phyloP scores from a whole-genome alignment of 2,113 vertebrate species.

The Carassius carassius region DNA sequence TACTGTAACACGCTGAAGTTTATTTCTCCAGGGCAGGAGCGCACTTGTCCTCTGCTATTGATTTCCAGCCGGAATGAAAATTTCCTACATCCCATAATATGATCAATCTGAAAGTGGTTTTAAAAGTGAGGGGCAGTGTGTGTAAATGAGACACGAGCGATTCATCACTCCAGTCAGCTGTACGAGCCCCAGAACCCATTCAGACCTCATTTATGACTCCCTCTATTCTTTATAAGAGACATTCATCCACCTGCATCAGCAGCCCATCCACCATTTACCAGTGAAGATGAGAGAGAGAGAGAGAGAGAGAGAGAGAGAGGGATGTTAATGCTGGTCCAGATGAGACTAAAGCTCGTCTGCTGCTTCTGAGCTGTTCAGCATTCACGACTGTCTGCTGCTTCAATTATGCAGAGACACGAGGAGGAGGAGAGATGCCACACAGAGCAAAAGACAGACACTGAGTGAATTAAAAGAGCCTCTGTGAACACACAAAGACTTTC shows the following conservation, averaged over 20 bases:
- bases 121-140: constrained; percentile 3
- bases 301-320: background rate
- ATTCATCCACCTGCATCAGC: constrained; percentile 4
- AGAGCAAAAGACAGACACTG: background rate
- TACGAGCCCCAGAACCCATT: constrained; percentile 23
- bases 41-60: background rate
- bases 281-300: background rate
- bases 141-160: background rate
- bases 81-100: background rate
- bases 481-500: background rate
- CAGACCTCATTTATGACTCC: constrained; percentile 31
- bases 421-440: background rate
- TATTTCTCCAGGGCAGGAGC: background rate
- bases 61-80: background rate
- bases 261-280: constrained; percentile 10
- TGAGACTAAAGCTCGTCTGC: constrained; percentile 19
- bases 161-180: background rate
- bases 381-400: constrained; percentile 4
- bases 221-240: constrained; percentile 15
- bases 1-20: background rate
- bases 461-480: background rate
- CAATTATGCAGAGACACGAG: constrained; percentile 35
- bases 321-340: constrained; percentile 32
- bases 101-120: background rate
- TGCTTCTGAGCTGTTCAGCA: background rate